Evolutionary conservation across 2,888 invertebrate genomes (phyloP).

Genomic region (Ochropleura leucogaster): DNA sequence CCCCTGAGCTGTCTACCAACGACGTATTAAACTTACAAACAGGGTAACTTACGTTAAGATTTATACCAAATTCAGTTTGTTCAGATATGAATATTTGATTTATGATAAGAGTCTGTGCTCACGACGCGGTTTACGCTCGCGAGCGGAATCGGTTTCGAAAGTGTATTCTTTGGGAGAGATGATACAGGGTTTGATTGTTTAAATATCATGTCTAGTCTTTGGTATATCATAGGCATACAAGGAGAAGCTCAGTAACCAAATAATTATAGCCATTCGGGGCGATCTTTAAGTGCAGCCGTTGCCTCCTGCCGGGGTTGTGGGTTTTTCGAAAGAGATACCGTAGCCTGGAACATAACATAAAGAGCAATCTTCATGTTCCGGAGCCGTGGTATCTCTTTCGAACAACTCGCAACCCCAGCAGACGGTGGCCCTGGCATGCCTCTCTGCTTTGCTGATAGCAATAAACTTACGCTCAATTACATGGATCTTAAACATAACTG

Average conservation of each 20-base stretch:
- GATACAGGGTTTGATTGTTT: background rate
- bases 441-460: too few relatives aligned
- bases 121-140: slow-evolving; percentile 37
- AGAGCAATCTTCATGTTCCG: too few relatives aligned
- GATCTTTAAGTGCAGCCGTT: background rate
- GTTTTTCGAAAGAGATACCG: too few relatives aligned
- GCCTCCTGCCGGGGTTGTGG: background rate
- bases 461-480: too few relatives aligned
- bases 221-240: background rate
- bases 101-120: slow-evolving; percentile 64
- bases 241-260: background rate
- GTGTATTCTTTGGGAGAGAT: slow-evolving; percentile 1
- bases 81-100: slow-evolving; percentile 73
- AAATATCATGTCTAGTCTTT: background rate
- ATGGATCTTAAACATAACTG: too few relatives aligned
- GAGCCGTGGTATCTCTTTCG: too few relatives aligned
- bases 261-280: background rate
- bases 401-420: too few relatives aligned
- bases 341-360: too few relatives aligned
- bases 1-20: slow-evolving; percentile 70
- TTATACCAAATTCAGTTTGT: slow-evolving; percentile 69
- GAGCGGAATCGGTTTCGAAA: background rate
- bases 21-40: slow-evolving; percentile 64
- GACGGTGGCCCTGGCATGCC: too few relatives aligned
- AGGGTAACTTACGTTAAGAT: slow-evolving; percentile 64